A percentile compares a stretch with the other conserved stretches of the same genome.
phyloP scores from a whole-genome alignment of 2,888 invertebrate species.

The Pristionchus arcanus region DNA sequence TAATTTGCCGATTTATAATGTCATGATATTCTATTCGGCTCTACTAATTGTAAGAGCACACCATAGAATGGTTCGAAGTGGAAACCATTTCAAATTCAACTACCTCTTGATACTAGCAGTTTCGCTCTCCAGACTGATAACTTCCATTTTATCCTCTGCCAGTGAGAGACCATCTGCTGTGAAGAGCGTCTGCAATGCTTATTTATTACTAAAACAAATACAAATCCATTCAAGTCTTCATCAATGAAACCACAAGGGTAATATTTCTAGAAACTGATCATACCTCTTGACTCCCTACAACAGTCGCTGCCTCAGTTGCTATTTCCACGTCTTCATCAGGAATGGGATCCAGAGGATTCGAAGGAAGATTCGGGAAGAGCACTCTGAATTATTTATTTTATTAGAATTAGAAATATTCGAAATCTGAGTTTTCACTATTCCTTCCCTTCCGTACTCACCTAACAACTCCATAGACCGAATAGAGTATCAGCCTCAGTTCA shows the following conservation, averaged over 20 bases:
- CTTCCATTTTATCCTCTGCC: neutral
- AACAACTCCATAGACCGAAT: neutral
- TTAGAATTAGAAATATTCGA: neutral
- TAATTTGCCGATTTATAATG: neutral
- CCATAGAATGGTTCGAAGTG: too few species aligned
- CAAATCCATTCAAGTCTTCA: neutral
- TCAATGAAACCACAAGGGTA: neutral
- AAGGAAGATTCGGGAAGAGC: constrained; percentile 51
- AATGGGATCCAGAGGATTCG: neutral
- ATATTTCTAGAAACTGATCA: neutral
- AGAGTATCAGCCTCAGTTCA: constrained; percentile 26
- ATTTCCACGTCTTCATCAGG: neutral
- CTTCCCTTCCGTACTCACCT: neutral
- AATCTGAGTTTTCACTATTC: too few species aligned
- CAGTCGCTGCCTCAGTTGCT: neutral
- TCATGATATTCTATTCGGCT: too few species aligned
- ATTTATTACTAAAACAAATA: neutral
- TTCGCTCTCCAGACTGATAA: constrained; percentile 26
- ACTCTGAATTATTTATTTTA: neutral
- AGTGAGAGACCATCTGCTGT: constrained; percentile 21
- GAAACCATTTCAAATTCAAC: neutral
- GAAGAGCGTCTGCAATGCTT: constrained; percentile 15
- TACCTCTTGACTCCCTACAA: constrained; percentile 34
- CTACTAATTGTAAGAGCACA: too few species aligned
- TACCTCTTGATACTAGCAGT: constrained; percentile 31